Conservation (phyloP, 2,888 invertebrate genomes). For the Meteorus cinctellus region DNA sequence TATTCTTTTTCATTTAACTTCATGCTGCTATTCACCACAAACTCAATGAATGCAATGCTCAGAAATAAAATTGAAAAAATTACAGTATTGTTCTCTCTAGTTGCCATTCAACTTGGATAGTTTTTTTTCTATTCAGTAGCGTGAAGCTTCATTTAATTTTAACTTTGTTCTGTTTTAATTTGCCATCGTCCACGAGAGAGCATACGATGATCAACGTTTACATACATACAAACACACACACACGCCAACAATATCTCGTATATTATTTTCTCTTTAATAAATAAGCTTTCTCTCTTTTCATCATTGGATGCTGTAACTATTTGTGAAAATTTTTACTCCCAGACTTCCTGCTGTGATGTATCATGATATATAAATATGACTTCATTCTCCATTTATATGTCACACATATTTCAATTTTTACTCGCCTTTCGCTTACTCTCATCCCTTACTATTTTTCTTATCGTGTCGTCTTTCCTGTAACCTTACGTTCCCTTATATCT, state of each 20-base stretch:
- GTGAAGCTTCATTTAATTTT: conserved; percentile 44
- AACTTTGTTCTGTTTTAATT: conserved; percentile 34
- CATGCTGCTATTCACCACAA: not conserved
- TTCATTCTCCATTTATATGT: not conserved
- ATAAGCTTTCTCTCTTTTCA: not conserved
- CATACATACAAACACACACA: not conserved
- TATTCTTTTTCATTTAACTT: not conserved
- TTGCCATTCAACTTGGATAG: not conserved
- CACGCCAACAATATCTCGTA: not conserved
- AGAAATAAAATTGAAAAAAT: conserved; percentile 21
- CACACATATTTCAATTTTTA: conserved; percentile 10
- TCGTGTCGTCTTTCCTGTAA: conserved; percentile 27
- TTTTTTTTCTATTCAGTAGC: not conserved
- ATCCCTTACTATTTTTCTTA: not conserved
- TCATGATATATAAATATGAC: not conserved
- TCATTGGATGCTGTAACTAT: not conserved
- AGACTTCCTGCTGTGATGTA: not conserved
- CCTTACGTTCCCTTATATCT: not conserved
- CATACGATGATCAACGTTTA: not conserved
- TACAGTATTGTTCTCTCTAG: conserved; percentile 6
- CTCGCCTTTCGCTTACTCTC: not conserved
- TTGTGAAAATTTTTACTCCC: not conserved
- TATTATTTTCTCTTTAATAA: conserved; percentile 6
- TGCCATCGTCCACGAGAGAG: conserved; percentile 1
- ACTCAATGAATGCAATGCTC: not conserved